Percentiles rank a stretch among this genome's conserved stretches.
Conservation (phyloP, 2,797 vertebrate species). For the Carapus acus region DNA sequence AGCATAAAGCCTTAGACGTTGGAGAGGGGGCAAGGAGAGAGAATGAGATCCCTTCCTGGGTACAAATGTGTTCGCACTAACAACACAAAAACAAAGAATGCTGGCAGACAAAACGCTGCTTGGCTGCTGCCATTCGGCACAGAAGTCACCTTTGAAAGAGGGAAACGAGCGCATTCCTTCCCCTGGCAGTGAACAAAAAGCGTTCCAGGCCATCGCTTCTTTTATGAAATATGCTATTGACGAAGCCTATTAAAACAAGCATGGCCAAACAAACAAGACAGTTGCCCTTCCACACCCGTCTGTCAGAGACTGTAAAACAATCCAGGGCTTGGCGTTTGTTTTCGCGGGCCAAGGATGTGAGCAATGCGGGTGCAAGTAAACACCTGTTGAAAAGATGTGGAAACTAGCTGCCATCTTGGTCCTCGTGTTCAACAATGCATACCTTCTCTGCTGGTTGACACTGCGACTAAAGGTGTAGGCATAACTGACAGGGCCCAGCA, state of each 20-base stretch:
- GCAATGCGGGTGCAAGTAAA: slow-evolving; percentile 65
- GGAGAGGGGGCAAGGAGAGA: background rate
- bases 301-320: slow-evolving; percentile 57
- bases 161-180: slow-evolving; percentile 68
- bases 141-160: slow-evolving; percentile 70
- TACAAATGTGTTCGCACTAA: slow-evolving; percentile 49
- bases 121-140: slow-evolving; percentile 54
- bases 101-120: slow-evolving; percentile 66
- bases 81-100: slow-evolving; percentile 68
- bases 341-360: slow-evolving; percentile 55
- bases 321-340: slow-evolving; percentile 45
- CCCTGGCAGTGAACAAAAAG: slow-evolving; percentile 60
- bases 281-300: slow-evolving; percentile 46
- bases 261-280: slow-evolving; percentile 60
- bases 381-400: slow-evolving; percentile 68
- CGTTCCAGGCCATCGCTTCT: slow-evolving; percentile 69
- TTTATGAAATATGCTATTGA: slow-evolving; percentile 71
- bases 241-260: slow-evolving; percentile 67
- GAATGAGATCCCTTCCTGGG: slow-evolving; percentile 43
- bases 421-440: slow-evolving; percentile 65
- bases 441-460: slow-evolving; percentile 60
- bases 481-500: slow-evolving; percentile 39
- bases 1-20: slow-evolving; percentile 26
- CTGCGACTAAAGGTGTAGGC: slow-evolving; percentile 43
- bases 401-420: slow-evolving; percentile 66